Evolutionary conservation across 2,797 vertebrate species (phyloP).

Genomic region (Pelodytes ibericus): DNA sequence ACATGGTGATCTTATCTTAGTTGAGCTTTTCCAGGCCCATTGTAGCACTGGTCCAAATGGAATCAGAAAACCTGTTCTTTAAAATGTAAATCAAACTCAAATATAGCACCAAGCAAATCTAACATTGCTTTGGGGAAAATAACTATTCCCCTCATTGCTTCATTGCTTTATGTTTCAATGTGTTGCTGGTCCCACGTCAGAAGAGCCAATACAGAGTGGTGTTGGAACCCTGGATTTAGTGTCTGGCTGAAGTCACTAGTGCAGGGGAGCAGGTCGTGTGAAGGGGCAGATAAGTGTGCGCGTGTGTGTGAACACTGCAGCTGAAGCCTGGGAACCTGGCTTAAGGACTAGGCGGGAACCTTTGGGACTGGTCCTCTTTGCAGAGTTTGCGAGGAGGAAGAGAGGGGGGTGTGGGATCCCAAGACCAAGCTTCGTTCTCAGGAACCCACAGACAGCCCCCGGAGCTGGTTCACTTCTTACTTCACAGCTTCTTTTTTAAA

Average conservation of each 20-base stretch:
- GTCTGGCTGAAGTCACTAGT: slow-evolving; percentile 20
- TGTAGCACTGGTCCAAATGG: no score
- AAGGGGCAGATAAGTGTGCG: slow-evolving; percentile 39
- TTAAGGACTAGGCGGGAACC: slow-evolving; percentile 26
- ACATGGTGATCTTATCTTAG: no score
- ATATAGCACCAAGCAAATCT: no score
- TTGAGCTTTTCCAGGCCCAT: no score
- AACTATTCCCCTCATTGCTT: background rate
- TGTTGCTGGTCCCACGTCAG: background rate
- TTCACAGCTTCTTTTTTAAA: slow-evolving; percentile 7
- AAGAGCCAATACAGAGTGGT: background rate
- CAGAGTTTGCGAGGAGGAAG: background rate
- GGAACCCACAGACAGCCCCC: slow-evolving; percentile 35
- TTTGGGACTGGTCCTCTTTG: slow-evolving; percentile 18
- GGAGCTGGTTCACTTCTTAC: background rate
- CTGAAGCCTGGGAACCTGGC: slow-evolving; percentile 51
- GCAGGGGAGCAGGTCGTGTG: slow-evolving; percentile 45
- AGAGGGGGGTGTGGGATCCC: slow-evolving; percentile 33
- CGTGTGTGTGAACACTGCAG: slow-evolving; percentile 47
- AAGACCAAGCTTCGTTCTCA: slow-evolving; percentile 34
- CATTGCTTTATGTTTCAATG: background rate
- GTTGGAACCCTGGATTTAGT: slow-evolving; percentile 7
- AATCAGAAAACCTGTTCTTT: no score
- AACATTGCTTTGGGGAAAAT: no score
- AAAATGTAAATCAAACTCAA: no score